Base-by-base conservation (phyloP, 1,140 invertebrate genomes). In the Drosophila pruinosa region DNA sequence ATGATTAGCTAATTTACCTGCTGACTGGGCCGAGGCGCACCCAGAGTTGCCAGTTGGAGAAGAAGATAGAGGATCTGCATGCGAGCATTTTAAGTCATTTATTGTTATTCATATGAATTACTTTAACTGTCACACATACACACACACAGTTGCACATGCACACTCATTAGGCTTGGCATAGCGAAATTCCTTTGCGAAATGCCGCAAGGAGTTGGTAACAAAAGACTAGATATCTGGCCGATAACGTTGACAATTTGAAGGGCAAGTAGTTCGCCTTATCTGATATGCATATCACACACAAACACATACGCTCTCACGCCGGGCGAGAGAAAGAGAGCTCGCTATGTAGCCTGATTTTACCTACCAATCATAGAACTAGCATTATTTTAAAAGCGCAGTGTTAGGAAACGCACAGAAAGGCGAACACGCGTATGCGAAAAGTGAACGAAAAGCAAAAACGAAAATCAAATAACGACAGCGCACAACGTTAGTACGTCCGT, bases 181-280 rank as follows among this genome's bases (percentile, higher is more conserved):
- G 28, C 39, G 41, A 45, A 43, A 58, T 58, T 34, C 24, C 56
- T 31, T 58, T 45, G 38, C 56, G 2, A 28, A 7, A 28, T 31
- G 54, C 47, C 48, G 58, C 67, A 36, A 63, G 38, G 39, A 10
- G 61, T 38, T 58, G 65, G 53, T 57, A 57, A 80, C 78, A 81
- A 83, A 85, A 71, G 72, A 59, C 52, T 63, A 78, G 79, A 83
- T 83, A 85, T 63, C 68, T 54, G 39, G 19, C 31, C 67, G 47
- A 63, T 65, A 48, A 73, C 61, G 63, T 74, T 83, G 79, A 83
- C 80, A 83, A 58, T 76, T 80, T 63, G 78, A 72, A 76, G 67
- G 78, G 38, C 14, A 36, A 31, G 28, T 52, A 41, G 50, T 31
- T 28, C 2, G 28, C 12, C 38, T 82, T 83, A 83, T 83, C 75